These are phyloP conservation scores for Xenentodon cancila DNA, from an alignment of 2,797 vertebrate genomes.

Conservation along the genomic window DNA sequence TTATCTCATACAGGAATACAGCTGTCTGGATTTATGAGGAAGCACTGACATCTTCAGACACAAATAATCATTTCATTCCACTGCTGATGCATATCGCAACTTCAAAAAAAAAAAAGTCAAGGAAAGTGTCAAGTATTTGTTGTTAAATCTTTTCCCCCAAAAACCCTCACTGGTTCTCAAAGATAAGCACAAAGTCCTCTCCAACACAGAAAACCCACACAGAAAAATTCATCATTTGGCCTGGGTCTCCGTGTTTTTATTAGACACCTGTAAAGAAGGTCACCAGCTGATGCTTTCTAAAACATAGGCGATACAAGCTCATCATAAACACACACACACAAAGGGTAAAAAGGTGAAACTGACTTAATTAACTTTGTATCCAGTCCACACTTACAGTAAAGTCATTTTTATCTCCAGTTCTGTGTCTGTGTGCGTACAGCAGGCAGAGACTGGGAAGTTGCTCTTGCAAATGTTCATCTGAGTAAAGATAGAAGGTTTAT, in stretches of 20 bases:
- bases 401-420: neutral
- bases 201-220: neutral
- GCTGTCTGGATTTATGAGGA: constrained; percentile 42
- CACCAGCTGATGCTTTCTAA: constrained; percentile 35
- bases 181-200: constrained; percentile 11
- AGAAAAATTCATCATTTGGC: constrained; percentile 16
- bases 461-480: too few species aligned
- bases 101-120: constrained; percentile 22
- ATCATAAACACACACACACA: constrained; percentile 10
- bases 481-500: too few species aligned
- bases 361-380: too few species aligned
- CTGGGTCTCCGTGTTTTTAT: constrained; percentile 16
- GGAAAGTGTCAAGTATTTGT: constrained; percentile 17
- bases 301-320: constrained; percentile 19
- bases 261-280: constrained; percentile 35
- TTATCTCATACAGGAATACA: constrained; percentile 26
- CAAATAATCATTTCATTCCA: constrained; percentile 52
- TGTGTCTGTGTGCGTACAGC: neutral
- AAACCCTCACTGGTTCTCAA: constrained; percentile 15
- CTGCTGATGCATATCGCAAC: constrained; percentile 46
- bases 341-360: neutral
- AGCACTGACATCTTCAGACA: constrained; percentile 40
- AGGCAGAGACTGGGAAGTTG: too few species aligned
- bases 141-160: constrained; percentile 4
- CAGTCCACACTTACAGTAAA: neutral